Evolutionary conservation across 1,140 invertebrate genomes (phyloP).

Genomic region (Hirudo medicinalis): DNA sequence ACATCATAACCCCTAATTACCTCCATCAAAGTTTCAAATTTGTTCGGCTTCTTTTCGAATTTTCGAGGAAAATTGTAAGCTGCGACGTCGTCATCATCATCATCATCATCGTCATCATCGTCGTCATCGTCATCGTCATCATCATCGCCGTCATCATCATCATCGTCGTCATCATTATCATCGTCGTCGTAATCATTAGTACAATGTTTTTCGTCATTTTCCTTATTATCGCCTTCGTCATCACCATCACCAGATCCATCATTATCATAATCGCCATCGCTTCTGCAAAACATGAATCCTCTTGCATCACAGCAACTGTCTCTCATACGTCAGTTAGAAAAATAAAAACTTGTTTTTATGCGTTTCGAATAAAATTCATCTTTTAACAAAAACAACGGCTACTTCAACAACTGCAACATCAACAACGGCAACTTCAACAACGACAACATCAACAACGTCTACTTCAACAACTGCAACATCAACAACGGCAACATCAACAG

Average conservation of each 20-base stretch:
- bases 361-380: neutral
- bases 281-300: no score
- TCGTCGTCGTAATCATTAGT: neutral
- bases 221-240: neutral
- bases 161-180: neutral
- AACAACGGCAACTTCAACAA: neutral
- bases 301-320: neutral
- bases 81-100: neutral
- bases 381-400: neutral
- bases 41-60: no score
- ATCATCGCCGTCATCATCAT: neutral
- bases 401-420: neutral
- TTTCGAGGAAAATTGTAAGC: no score
- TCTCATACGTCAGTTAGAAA: neutral
- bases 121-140: conserved; percentile 10
- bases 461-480: neutral
- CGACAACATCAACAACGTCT: neutral
- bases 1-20: no score
- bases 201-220: neutral
- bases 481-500: neutral
- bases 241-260: conserved; percentile 4
- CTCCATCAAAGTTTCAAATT: no score
- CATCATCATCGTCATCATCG: neutral
- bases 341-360: neutral
- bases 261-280: neutral